These are phyloP conservation scores for Thecocarcelia acutangulata DNA, from an alignment of 2,888 invertebrate genomes.

Conservation along the genomic window DNA sequence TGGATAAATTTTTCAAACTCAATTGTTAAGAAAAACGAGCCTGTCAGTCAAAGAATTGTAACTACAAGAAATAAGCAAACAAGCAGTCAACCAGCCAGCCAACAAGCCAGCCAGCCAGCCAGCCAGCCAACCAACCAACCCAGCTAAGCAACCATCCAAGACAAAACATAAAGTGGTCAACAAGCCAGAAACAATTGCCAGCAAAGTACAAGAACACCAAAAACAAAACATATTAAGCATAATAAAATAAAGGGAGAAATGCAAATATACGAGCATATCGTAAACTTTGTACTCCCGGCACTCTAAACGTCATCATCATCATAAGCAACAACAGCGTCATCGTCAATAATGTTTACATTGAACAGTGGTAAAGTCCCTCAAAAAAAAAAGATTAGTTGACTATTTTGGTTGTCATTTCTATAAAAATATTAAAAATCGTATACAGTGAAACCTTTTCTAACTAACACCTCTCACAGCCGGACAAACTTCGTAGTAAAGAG, in stretches of 20 bases:
- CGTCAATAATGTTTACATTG: conserved; percentile 5
- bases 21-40: conserved; percentile 52
- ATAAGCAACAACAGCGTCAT: no score
- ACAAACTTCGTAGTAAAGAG: no score
- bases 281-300: conserved; percentile 41
- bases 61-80: conserved; percentile 30
- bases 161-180: conserved; percentile 68
- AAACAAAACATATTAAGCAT: conserved; percentile 25
- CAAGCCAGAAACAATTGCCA: conserved; percentile 68
- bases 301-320: conserved; percentile 28
- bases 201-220: conserved; percentile 43
- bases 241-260: conserved; percentile 64
- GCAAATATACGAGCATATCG: conserved; percentile 59
- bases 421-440: no score
- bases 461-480: no score
- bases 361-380: conserved; percentile 3
- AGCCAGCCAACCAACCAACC: conserved; percentile 37
- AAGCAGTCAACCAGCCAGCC: conserved; percentile 15
- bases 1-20: conserved; percentile 37
- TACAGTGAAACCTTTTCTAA: no score
- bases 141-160: conserved; percentile 66
- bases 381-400: no score
- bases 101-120: conserved; percentile 10
- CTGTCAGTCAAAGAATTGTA: conserved; percentile 61
- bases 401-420: no score